Conservation (phyloP, 2,888 invertebrate species). For the Melanotus villosus region DNA sequence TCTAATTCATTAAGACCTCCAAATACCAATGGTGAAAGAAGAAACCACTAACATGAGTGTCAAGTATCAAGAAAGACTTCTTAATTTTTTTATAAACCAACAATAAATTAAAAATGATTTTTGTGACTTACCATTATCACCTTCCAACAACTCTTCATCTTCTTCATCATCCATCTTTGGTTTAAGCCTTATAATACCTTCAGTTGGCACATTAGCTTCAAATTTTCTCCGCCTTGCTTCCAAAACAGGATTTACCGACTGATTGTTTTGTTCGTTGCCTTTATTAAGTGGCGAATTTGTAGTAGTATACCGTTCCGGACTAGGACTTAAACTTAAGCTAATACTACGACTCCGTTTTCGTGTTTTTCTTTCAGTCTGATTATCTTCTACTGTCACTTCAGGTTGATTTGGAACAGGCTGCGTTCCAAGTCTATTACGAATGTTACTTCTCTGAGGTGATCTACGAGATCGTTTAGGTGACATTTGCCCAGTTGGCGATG, state of each 20-base stretch:
- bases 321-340: constrained; percentile 50
- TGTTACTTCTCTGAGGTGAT: constrained; percentile 48
- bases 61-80: background rate
- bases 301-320: constrained; percentile 45
- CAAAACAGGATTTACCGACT: constrained; percentile 66
- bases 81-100: no score
- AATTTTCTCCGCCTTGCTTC: constrained; percentile 72
- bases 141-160: no score
- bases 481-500: background rate
- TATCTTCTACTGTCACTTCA: background rate
- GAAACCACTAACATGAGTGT: background rate
- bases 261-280: constrained; percentile 32
- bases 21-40: background rate
- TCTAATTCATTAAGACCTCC: background rate
- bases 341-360: constrained; percentile 42
- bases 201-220: constrained; percentile 68
- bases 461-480: constrained; percentile 4
- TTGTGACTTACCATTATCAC: no score
- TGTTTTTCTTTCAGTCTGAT: constrained; percentile 19
- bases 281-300: constrained; percentile 38
- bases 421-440: constrained; percentile 57
- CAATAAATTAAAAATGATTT: no score
- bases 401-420: background rate
- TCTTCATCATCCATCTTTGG: constrained; percentile 50
- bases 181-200: constrained; percentile 70